Evolutionary conservation across 2,797 vertebrate species (phyloP).

Genomic region (Australoheros facetus): DNA sequence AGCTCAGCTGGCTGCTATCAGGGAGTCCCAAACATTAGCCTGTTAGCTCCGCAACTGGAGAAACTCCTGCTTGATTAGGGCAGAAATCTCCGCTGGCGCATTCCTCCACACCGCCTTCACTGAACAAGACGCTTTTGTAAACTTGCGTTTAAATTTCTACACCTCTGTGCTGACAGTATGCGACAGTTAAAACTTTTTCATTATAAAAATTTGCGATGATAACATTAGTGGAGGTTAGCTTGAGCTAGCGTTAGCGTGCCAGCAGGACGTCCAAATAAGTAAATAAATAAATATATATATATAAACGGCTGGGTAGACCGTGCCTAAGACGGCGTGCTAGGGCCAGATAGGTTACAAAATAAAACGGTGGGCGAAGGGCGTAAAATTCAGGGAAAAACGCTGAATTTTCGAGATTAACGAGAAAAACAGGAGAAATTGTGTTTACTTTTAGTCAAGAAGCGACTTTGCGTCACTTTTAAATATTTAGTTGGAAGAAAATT

Average conservation of each 20-base stretch:
- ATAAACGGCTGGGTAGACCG: neutral
- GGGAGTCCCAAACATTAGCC: conserved; percentile 24
- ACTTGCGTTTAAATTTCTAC: neutral
- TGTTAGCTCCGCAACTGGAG: conserved; percentile 40
- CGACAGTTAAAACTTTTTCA: conserved; percentile 62
- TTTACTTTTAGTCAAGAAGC: no score
- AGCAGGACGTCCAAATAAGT: conserved; percentile 31
- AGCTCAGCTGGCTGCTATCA: conserved; percentile 53
- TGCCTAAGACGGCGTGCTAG: neutral
- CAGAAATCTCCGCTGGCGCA: neutral
- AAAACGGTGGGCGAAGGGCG: neutral
- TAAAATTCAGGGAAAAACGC: neutral
- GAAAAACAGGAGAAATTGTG: neutral
- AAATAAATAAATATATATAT: conserved; percentile 7
- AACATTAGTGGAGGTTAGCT: conserved; percentile 44
- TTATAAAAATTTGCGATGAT: conserved; percentile 45
- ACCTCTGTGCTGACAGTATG: neutral
- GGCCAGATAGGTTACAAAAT: neutral
- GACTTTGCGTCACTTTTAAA: neutral
- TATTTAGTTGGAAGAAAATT: neutral
- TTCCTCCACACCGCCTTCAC: neutral
- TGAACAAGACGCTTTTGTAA: neutral
- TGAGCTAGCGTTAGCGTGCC: conserved; percentile 53
- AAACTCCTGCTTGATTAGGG: conserved; percentile 44
- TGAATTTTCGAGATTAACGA: neutral